Evolutionary conservation across 2,888 invertebrate species (phyloP), one percentile per base, ranked within the genome.

Genomic region (Pheosia tremula): DNA sequence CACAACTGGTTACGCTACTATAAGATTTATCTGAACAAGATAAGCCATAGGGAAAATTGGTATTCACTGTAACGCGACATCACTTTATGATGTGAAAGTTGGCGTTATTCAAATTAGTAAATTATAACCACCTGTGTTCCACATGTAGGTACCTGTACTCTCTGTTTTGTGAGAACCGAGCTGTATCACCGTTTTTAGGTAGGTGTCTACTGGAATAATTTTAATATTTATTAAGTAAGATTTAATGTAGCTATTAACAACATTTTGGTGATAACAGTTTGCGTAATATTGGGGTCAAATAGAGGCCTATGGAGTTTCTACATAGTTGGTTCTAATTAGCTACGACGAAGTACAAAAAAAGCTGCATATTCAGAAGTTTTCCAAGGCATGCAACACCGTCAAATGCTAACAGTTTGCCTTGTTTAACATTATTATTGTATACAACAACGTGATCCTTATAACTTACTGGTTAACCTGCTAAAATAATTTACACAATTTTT

Each of bases 1-100:
- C 5, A 77, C 36, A 67, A 71, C 74, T 67, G 64, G 72, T 77
- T 68, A 61, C 49, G 47, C 57, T 6, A 55, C 58, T 47, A n/a
- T 62, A 66, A 75, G 73, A 77, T 75, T 72, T 75, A 72, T 75
- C 54, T 55, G 24, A 8, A 58, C 37, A 55, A 60, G 77, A 75
- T 77, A 75, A 75, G 65, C 8, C 39, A 68, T 63, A 66, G 39
- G 60, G 69, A 72, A 72, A 69, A 70, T 65, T 57, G 50, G 66
- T 72, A 72, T 70, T 66, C 56, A 70, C 63, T 68, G 70, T 66
- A 69, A 69, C 61, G 56, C 56, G 55, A 63, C 53, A 69, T 66
- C 60, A 65, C 61, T 52, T 59, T 56, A 47, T 7, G 58, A 64
- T 59, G 72, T 67, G 75, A 77, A 75, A 75, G 75, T 72, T 68